Percentiles rank a stretch among this genome's conserved stretches.
phyloP scores from a whole-genome alignment of 2,888 invertebrate species.

The Epinotia bilunana region DNA sequence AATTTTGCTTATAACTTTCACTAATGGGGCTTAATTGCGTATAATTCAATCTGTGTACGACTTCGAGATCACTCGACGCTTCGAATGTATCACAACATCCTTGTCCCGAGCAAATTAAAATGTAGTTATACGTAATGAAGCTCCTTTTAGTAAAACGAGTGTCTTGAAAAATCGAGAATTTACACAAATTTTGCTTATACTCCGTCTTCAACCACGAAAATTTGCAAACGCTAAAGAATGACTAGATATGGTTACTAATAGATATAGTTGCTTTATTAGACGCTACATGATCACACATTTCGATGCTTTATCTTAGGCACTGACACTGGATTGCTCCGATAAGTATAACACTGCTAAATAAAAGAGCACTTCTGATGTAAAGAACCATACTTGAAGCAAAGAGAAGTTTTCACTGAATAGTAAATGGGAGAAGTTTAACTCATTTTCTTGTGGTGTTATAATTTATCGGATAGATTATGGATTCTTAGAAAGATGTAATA shows the following conservation, averaged over 20 bases:
- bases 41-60: too few species aligned
- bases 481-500: slow-evolving; percentile 10
- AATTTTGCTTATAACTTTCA: not conserved
- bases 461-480: slow-evolving; percentile 12
- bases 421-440: not conserved
- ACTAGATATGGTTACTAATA: slow-evolving; percentile 37
- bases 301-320: slow-evolving; percentile 62
- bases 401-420: too few species aligned
- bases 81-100: too few species aligned
- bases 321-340: slow-evolving; percentile 42
- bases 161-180: not conserved
- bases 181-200: not conserved
- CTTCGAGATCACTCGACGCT: too few species aligned
- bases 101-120: too few species aligned
- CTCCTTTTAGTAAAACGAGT: not conserved
- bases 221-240: slow-evolving; percentile 19
- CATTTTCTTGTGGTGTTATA: slow-evolving; percentile 6
- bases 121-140: not conserved
- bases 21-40: too few species aligned
- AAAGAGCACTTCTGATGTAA: slow-evolving; percentile 1
- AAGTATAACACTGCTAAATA: slow-evolving; percentile 18
- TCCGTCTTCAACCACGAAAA: not conserved
- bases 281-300: slow-evolving; percentile 77
- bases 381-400: not conserved
- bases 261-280: slow-evolving; percentile 67